These are phyloP conservation scores for Diglossa cyanea DNA, from an alignment of 2,797 vertebrate genomes.

Conservation along the genomic window DNA sequence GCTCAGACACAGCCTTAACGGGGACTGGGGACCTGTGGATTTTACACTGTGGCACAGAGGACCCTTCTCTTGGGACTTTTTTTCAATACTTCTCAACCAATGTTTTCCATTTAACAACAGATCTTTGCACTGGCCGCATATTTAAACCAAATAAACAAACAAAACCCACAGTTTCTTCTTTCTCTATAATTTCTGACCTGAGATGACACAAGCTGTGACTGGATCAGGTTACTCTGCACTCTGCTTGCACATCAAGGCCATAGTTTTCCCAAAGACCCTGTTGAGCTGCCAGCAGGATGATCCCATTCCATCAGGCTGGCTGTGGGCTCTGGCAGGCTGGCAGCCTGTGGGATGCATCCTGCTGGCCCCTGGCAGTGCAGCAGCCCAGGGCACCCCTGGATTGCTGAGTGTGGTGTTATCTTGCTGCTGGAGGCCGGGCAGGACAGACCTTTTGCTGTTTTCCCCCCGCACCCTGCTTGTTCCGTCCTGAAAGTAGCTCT, in stretches of 20 bases:
- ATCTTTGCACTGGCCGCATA: neutral
- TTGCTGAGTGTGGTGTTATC: fast-evolving
- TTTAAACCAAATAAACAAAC: constrained; percentile 56
- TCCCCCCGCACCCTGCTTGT: neutral
- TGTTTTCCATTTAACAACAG: constrained; percentile 32
- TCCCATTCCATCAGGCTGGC: neutral
- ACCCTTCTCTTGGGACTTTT: neutral
- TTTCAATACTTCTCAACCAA: neutral
- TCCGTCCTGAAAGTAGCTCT: neutral
- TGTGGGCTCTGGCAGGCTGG: neutral
- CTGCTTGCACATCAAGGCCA: neutral
- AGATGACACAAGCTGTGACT: constrained; percentile 33
- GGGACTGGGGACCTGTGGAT: neutral
- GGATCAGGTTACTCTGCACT: neutral
- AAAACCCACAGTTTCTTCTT: constrained; percentile 9
- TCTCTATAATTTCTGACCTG: constrained; percentile 61
- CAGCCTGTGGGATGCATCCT: fast-evolving
- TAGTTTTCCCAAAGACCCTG: neutral
- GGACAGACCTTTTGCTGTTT: neutral
- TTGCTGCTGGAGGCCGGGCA: neutral
- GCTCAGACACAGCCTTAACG: neutral
- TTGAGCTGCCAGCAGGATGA: neutral
- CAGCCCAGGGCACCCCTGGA: neutral
- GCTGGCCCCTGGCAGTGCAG: neutral
- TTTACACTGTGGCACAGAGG: neutral